Evolutionary conservation across 2,113 vertebrate genomes (phyloP).

Genomic region (Hypocryptadius cinnamomeus): DNA sequence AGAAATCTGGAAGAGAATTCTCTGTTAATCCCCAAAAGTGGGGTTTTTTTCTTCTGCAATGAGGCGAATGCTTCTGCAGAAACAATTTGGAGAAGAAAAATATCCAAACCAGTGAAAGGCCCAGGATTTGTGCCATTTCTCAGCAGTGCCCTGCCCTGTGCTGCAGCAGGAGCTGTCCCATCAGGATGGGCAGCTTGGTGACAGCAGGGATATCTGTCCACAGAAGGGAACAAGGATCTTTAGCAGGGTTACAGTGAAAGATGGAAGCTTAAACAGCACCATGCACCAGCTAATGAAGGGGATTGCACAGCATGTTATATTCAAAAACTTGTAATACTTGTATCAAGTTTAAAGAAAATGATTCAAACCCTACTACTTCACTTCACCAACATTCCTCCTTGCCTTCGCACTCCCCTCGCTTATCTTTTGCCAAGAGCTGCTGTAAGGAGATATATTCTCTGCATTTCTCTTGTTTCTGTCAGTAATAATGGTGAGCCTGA

Average conservation of each 20-base stretch:
- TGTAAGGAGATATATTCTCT: background rate
- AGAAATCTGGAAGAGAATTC: background rate
- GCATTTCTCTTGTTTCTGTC: background rate
- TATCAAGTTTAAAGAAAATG: background rate
- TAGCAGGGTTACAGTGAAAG: background rate
- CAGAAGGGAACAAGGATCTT: background rate
- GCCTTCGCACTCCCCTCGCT: background rate
- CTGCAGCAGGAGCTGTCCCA: background rate
- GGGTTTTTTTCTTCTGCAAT: background rate
- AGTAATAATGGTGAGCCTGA: background rate
- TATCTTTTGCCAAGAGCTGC: background rate
- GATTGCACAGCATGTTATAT: background rate
- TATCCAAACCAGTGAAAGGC: accelerated
- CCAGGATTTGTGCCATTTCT: background rate
- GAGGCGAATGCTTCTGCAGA: background rate
- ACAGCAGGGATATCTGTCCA: accelerated
- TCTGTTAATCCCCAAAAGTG: background rate
- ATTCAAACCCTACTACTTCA: background rate
- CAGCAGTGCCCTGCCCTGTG: background rate
- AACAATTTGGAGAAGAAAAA: background rate
- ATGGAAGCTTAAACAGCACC: background rate
- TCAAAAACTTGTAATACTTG: background rate
- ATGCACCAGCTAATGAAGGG: background rate
- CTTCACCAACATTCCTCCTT: background rate
- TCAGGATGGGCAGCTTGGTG: background rate